Evolutionary conservation across 2,888 invertebrate species (phyloP).

Genomic region (Eledona agricola): DNA sequence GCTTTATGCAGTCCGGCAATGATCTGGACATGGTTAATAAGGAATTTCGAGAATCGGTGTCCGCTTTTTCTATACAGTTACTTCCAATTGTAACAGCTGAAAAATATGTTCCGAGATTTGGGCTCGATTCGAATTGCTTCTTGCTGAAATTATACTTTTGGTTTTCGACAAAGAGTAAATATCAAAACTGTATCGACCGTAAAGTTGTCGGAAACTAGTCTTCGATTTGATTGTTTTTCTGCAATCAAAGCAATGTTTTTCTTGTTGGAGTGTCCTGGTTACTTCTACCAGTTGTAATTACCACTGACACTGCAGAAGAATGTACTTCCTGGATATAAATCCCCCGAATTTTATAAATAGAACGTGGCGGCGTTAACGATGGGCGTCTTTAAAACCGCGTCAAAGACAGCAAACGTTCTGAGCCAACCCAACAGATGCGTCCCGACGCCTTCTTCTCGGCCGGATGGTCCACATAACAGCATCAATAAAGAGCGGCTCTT

Average conservation of each 20-base stretch:
- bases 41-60: too few species aligned
- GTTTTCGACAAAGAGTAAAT: too few species aligned
- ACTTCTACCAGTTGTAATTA: slow-evolving; percentile 6
- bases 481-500: slow-evolving; percentile 55
- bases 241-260: slow-evolving; percentile 15
- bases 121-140: too few species aligned
- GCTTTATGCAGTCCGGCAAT: too few species aligned
- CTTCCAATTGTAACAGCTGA: too few species aligned
- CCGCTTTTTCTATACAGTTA: too few species aligned
- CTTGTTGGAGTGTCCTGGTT: slow-evolving; percentile 27
- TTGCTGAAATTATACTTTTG: too few species aligned
- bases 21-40: too few species aligned
- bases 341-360: background rate
- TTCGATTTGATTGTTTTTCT: slow-evolving; percentile 25
- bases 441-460: slow-evolving; percentile 34
- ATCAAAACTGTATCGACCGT: too few species aligned
- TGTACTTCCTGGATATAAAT: slow-evolving; percentile 37
- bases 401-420: slow-evolving; percentile 36
- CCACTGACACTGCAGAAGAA: slow-evolving; percentile 10
- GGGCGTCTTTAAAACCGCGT: slow-evolving; percentile 32
- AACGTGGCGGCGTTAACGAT: slow-evolving; percentile 1
- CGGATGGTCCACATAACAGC: slow-evolving; percentile 43
- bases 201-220: too few species aligned
- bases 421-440: slow-evolving; percentile 34
- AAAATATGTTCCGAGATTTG: too few species aligned